Evolutionary conservation across 92 coral and sea anemone species (phyloP).

Genomic region (Phenganax stokvisi): DNA sequence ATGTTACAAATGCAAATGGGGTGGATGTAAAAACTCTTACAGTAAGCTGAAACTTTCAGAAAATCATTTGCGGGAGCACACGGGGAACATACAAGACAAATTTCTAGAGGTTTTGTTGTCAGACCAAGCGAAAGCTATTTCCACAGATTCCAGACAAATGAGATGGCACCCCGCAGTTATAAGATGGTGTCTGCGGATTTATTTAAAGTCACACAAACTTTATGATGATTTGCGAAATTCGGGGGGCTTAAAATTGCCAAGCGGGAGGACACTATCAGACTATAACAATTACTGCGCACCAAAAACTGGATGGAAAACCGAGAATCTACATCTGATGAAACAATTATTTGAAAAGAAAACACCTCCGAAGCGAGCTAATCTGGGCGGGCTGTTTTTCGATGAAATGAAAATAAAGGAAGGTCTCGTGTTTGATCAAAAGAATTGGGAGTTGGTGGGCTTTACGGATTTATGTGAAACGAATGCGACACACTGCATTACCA

Average conservation of each 20-base stretch:
- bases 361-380: conserved; percentile 28
- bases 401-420: conserved; percentile 33
- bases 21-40: conserved; percentile 17
- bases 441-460: conserved; percentile 28
- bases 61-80: conserved; percentile 39
- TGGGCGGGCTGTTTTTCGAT: conserved; percentile 27
- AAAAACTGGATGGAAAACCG: conserved; percentile 5
- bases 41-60: conserved; percentile 25
- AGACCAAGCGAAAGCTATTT: conserved; percentile 34
- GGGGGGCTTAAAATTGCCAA: conserved; percentile 31
- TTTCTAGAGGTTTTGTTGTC: conserved; percentile 16
- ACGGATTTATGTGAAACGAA: conserved; percentile 21
- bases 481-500: background rate
- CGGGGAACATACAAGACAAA: conserved; percentile 22
- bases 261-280: conserved; percentile 39
- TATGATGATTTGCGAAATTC: conserved; percentile 30
- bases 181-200: conserved; percentile 32
- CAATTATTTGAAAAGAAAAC: conserved; percentile 13
- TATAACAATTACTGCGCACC: conserved; percentile 40
- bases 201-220: conserved; percentile 19
- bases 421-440: conserved; percentile 16
- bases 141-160: conserved; percentile 33
- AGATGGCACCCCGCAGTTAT: conserved; percentile 35
- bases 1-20: conserved; percentile 28
- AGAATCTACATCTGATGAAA: conserved; percentile 24